A percentile compares a stretch with the other conserved stretches of the same genome.
Conservation (phyloP, 2,888 invertebrate species). For the Griposia aprilina region DNA sequence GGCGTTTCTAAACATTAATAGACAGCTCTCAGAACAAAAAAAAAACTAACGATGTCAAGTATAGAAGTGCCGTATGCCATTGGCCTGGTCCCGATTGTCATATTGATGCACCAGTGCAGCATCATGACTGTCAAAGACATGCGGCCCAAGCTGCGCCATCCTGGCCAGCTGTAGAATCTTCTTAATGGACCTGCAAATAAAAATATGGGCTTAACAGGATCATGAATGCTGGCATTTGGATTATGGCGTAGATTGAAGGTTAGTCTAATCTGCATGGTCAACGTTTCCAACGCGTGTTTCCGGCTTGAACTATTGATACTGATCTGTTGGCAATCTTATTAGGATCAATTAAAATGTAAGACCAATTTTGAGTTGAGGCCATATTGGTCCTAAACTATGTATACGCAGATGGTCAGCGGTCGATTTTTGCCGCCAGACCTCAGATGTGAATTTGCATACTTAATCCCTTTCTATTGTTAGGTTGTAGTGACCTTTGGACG, state of each 20-base stretch:
- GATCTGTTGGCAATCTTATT: not conserved
- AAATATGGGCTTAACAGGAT: not conserved
- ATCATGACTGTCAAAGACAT: slow-evolving; percentile 74
- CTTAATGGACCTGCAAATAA: slow-evolving; percentile 51
- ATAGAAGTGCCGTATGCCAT: slow-evolving; percentile 41
- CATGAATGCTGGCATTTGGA: not conserved
- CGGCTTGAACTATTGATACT: not conserved
- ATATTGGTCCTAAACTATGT: no score
- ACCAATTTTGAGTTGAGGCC: not conserved
- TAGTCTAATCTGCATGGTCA: not conserved
- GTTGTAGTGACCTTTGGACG: not conserved
- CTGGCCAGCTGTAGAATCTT: slow-evolving; percentile 52
- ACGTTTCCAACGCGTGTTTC: not conserved
- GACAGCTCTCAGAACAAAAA: not conserved
- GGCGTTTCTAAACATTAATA: not conserved
- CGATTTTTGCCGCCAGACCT: no score
- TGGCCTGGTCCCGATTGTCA: slow-evolving; percentile 56
- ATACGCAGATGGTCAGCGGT: no score
- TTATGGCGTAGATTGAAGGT: not conserved
- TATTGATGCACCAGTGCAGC: slow-evolving; percentile 73
- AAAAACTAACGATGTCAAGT: slow-evolving; percentile 55
- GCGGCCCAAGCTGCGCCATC: slow-evolving; percentile 68
- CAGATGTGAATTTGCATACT: no score
- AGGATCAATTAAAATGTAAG: not conserved
- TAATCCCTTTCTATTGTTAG: no score